Evolutionary conservation across 2,797 vertebrate genomes (phyloP).

Genomic region (Lates japonicus): DNA sequence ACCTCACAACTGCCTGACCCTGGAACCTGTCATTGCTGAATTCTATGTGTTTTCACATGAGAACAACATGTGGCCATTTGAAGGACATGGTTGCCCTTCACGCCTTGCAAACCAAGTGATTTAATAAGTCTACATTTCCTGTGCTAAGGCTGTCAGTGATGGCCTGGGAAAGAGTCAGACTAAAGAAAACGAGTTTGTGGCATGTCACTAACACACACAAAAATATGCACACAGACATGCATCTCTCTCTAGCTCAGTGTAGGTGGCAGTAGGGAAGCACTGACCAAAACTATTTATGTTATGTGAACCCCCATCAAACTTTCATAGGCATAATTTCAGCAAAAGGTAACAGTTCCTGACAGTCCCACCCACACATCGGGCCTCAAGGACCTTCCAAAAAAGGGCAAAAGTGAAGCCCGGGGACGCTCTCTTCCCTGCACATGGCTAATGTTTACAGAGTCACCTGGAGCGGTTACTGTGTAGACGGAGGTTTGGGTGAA

Average conservation of each 20-base stretch:
- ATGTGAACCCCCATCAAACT: conserved; percentile 71
- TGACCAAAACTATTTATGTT: conserved; percentile 65
- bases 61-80: neutral
- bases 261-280: conserved; percentile 36
- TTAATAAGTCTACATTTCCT: neutral
- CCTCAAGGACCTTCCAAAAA: conserved; percentile 57
- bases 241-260: conserved; percentile 31
- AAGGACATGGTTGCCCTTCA: neutral
- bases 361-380: conserved; percentile 65
- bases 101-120: neutral
- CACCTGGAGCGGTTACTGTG: conserved; percentile 37
- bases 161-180: neutral
- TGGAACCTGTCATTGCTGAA: neutral
- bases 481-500: conserved; percentile 11
- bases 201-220: conserved; percentile 14
- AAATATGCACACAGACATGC: conserved; percentile 27
- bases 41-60: neutral
- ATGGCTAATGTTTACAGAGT: conserved; percentile 38
- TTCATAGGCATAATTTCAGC: conserved; percentile 63
- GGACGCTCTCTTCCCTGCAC: conserved; percentile 38
- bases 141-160: neutral
- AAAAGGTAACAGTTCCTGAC: conserved; percentile 72
- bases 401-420: conserved; percentile 42
- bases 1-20: neutral
- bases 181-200: conserved; percentile 22